These are phyloP conservation scores for Sorex araneus DNA, from an alignment of 2,113 vertebrate species.

Conservation along the genomic window DNA sequence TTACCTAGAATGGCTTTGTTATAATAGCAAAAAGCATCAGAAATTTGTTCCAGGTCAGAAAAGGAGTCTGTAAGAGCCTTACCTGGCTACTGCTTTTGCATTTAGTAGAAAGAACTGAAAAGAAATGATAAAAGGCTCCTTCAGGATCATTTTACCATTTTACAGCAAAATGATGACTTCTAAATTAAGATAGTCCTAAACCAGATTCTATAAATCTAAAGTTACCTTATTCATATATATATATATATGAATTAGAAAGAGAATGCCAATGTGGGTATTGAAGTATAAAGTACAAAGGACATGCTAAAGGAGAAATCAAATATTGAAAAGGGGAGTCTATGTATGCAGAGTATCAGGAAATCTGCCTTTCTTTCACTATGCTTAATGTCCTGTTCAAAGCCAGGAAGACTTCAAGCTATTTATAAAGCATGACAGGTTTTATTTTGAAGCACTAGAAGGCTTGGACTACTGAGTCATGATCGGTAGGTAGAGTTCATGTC, in stretches of 20 bases:
- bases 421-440: background rate
- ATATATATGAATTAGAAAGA: conserved; percentile 40
- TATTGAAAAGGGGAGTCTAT: background rate
- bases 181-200: conserved; percentile 39
- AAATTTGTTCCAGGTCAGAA: conserved; percentile 40
- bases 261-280: conserved; percentile 2
- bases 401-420: conserved; percentile 37
- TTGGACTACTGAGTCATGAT: conserved; percentile 38
- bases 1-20: conserved; percentile 52
- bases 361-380: conserved; percentile 21
- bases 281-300: background rate
- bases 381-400: conserved; percentile 43
- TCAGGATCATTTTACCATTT: conserved; percentile 39
- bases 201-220: conserved; percentile 37
- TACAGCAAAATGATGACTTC: conserved; percentile 31
- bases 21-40: conserved; percentile 53
- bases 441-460: conserved; percentile 21
- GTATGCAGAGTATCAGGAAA: conserved; percentile 29
- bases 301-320: conserved; percentile 26
- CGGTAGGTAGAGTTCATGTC: background rate
- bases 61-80: conserved; percentile 34
- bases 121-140: background rate
- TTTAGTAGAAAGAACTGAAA: conserved; percentile 57
- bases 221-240: background rate
- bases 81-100: conserved; percentile 31